Conservation (phyloP, 2,797 vertebrate genomes). For the Sternotherus odoratus region DNA sequence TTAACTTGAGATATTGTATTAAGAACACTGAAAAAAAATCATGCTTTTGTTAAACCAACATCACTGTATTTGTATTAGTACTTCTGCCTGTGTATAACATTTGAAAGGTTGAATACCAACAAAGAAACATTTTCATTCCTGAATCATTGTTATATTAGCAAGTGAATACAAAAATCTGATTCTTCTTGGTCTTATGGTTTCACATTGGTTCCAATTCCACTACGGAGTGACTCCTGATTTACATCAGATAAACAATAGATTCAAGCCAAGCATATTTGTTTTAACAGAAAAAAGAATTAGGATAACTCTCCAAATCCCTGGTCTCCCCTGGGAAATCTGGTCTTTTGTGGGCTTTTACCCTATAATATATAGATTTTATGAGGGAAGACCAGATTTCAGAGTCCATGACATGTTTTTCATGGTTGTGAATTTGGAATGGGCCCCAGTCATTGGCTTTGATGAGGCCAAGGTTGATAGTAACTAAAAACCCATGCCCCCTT, state of each 20-base stretch:
- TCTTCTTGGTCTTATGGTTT: rapidly evolving
- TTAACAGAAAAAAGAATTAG: background rate
- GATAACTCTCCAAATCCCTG: too few species aligned
- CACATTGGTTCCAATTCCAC: background rate
- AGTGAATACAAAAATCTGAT: background rate
- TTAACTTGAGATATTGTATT: background rate
- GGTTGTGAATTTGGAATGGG: too few species aligned
- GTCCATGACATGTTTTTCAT: too few species aligned
- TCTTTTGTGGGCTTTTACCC: too few species aligned
- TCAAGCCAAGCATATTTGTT: rapidly evolving
- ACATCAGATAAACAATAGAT: background rate
- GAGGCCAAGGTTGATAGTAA: rapidly evolving
- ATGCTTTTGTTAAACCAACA: background rate
- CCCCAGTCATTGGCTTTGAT: background rate
- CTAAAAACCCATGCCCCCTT: background rate
- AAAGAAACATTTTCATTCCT: background rate
- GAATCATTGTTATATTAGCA: background rate
- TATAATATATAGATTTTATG: too few species aligned
- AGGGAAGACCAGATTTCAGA: too few species aligned
- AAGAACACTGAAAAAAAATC: background rate
- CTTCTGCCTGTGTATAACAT: background rate
- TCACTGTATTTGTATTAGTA: background rate
- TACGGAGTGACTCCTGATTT: rapidly evolving
- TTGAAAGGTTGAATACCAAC: background rate
- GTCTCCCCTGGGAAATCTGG: too few species aligned